phyloP scores from a whole-genome alignment of 2,888 invertebrate species.

The Microctonus brassicae region DNA sequence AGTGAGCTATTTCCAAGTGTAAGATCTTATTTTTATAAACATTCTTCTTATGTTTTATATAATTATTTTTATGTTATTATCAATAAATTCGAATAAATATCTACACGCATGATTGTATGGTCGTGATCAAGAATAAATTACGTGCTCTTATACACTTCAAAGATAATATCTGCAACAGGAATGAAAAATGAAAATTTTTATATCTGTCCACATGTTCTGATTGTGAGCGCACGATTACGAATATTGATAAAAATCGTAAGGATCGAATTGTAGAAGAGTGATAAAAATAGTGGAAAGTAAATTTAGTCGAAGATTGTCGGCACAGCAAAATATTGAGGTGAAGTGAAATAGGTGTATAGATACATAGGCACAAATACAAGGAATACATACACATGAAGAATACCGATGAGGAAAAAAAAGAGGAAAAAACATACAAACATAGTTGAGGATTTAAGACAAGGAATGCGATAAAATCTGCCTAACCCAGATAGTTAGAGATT shows the following conservation, averaged over 20 bases:
- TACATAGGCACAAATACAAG: no score
- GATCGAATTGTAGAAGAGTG: slow-evolving; percentile 20
- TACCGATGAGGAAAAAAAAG: neutral
- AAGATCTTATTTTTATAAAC: neutral
- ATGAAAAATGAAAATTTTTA: neutral
- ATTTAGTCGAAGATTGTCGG: neutral
- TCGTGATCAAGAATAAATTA: no score
- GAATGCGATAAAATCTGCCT: slow-evolving; percentile 51
- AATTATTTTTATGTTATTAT: neutral
- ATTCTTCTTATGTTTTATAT: neutral
- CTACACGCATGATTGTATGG: no score
- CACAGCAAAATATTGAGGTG: slow-evolving; percentile 9
- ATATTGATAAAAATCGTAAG: slow-evolving; percentile 22
- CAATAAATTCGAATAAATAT: slow-evolving; percentile 5
- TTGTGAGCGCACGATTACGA: slow-evolving; percentile 7
- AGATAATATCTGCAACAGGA: slow-evolving; percentile 2
- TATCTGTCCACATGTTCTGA: slow-evolving; percentile 21
- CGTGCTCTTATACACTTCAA: neutral
- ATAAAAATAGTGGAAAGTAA: slow-evolving; percentile 16
- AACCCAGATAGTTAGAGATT: slow-evolving; percentile 49
- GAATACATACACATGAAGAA: no score
- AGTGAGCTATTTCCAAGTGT: neutral
- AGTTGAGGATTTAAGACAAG: neutral
- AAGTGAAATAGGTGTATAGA: slow-evolving; percentile 8
- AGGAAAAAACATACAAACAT: neutral